A percentile compares a stretch with the other conserved stretches of the same genome.
phyloP scores from a whole-genome alignment of 1,140 invertebrate species.

The Carposina sasakii region DNA sequence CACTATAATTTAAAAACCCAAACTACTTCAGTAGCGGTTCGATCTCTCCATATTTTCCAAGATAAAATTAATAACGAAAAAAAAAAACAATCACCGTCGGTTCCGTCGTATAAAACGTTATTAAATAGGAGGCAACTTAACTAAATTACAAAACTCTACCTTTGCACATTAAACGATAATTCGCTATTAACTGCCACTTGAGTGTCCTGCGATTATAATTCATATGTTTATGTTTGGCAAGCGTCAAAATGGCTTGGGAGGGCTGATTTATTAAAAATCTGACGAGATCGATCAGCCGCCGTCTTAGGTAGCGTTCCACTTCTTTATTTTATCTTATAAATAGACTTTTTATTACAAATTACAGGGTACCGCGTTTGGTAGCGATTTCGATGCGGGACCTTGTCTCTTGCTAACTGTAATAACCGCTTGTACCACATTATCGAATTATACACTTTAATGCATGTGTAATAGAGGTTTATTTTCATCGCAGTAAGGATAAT shows the following conservation, averaged over 20 bases:
- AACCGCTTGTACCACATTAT: conserved; percentile 30
- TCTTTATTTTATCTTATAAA: conserved; percentile 68
- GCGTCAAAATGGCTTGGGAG: conserved; percentile 53
- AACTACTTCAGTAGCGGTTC: conserved; percentile 64
- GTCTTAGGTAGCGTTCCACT: conserved; percentile 62
- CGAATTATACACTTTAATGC: conserved; percentile 47
- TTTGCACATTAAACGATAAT: conserved; percentile 62
- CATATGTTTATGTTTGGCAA: conserved; percentile 49
- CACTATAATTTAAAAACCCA: conserved; percentile 59
- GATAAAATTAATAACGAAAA: conserved; percentile 28
- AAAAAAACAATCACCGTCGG: conserved; percentile 52
- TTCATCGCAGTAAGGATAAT: conserved; percentile 22
- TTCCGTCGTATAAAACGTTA: conserved; percentile 46
- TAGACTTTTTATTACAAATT: conserved; percentile 71
- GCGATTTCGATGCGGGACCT: conserved; percentile 46
- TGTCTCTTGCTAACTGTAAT: conserved; percentile 28
- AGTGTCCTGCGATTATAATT: conserved; percentile 41
- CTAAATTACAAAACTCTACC: conserved; percentile 67
- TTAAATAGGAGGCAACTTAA: conserved; percentile 67
- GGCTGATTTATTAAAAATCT: conserved; percentile 54
- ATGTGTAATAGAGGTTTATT: conserved; percentile 46
- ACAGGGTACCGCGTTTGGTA: conserved; percentile 66
- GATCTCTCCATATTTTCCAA: conserved; percentile 28
- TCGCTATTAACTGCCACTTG: conserved; percentile 33
- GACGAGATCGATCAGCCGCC: conserved; percentile 54